Conservation (phyloP, 2,113 vertebrate species). For the Choloepus hoffmanni region DNA sequence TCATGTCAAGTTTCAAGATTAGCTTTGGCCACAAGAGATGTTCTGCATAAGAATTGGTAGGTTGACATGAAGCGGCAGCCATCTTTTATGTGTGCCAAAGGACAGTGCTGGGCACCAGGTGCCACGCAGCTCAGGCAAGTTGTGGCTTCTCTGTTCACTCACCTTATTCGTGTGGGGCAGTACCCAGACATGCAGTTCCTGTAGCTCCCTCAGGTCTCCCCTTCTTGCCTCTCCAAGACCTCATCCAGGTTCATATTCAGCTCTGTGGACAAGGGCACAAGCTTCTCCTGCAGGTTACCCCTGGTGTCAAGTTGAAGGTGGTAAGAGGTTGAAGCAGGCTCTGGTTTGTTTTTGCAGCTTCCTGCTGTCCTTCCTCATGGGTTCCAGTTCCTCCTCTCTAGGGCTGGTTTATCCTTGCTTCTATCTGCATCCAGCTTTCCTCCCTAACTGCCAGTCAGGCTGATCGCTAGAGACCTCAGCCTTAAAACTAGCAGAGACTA, state of each 20-base stretch:
- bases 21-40: neutral
- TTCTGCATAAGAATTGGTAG: neutral
- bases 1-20: neutral
- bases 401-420: neutral
- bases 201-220: neutral
- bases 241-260: neutral
- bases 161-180: neutral
- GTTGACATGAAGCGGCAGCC: neutral
- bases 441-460: neutral
- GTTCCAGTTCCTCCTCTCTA: neutral
- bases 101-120: neutral
- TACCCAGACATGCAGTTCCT: neutral
- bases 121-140: neutral
- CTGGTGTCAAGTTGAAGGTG: neutral
- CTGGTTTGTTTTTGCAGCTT: neutral
- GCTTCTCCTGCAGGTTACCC: neutral
- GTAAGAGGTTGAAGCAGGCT: neutral
- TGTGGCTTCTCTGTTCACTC: neutral
- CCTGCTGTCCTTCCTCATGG: neutral
- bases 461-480: neutral
- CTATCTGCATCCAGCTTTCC: neutral
- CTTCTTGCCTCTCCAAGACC: neutral
- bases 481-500: neutral
- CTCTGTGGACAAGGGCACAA: too few species aligned
- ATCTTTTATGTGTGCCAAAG: neutral